Conservation (phyloP, 1,140 invertebrate genomes). For the Ephestia elutella region DNA sequence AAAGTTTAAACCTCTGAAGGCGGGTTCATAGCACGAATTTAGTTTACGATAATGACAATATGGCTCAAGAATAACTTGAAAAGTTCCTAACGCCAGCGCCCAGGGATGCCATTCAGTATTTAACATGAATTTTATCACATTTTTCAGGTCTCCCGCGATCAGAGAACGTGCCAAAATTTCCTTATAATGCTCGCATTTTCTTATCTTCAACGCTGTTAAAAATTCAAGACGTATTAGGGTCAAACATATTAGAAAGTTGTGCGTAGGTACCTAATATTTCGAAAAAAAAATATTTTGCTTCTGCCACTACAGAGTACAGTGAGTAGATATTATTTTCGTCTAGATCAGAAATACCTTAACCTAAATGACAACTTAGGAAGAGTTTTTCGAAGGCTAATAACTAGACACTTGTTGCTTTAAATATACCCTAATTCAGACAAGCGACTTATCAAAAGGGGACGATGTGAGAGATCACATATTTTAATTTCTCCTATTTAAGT, state of each 20-base stretch:
- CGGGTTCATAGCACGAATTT: background rate
- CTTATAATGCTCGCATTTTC: background rate
- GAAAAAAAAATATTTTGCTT: no score
- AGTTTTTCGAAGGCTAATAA: no score
- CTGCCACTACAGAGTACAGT: no score
- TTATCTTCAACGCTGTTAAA: background rate
- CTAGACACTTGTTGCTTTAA: no score
- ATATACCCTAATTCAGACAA: no score
- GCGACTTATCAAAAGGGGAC: no score
- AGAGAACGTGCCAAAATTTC: background rate
- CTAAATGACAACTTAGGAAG: no score
- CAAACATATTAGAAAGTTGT: background rate
- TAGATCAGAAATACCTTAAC: no score
- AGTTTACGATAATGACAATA: slow-evolving; percentile 5
- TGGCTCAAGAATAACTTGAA: slow-evolving; percentile 2
- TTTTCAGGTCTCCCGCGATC: background rate
- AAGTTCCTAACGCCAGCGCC: slow-evolving; percentile 3
- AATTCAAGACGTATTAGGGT: background rate
- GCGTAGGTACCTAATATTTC: no score
- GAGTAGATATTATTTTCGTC: no score
- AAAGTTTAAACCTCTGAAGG: background rate
- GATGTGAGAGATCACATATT: no score
- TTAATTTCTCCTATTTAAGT: no score
- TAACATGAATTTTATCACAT: background rate
- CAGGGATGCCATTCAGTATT: background rate